Base-by-base conservation (phyloP, 2,888 invertebrate species). In the Leptinotarsa juncta region DNA sequence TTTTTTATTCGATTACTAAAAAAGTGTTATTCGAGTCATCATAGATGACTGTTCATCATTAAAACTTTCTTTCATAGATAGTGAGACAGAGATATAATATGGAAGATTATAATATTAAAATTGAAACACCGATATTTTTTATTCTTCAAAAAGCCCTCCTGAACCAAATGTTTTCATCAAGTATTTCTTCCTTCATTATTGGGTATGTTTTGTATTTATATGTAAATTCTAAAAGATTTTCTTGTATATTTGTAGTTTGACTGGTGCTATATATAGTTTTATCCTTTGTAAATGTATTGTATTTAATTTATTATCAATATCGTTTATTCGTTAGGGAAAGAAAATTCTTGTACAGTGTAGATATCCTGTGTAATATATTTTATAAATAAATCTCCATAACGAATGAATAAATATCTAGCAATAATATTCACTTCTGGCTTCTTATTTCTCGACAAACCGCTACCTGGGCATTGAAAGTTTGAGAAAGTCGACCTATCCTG, bases 281-380 rank as follows among this genome's bases (percentile, higher is more conserved):
- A 85, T 83, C 83, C 83, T 85, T 85, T 85, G 86, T 87, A 84
- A 84, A 84, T 85, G 83, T 84, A 83, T 81, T 83, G 82, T 83
- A 83, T 83, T 78, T 86, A 81, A 85, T 86, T 86, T 85, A 85
- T 84, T 83, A 79, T 74, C 71, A 60, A 78, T 77, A 80, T 76
- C 67, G 76, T 79, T 81, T 85, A 83, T 82, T 86, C 84, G 82
- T 84, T 85, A 83, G 83, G 80, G 80, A 81, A 81, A 81, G 80
- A 80, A 81, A 78, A 80, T 78, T 77, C 86, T 84, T 88, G 88
- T 88, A 88, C 88, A 88, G 88, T 88, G 88, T 88, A 88, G 88
- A 88, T 88, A 88, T 85, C 87, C 87, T 86, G 87, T 88, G 88
- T 88, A 88, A 88, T 86, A 88, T 88, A 88, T 88, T 88, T 88